These are phyloP conservation scores for Thysanoteuthis rhombus DNA, from an alignment of 2,888 invertebrate species.

Conservation along the genomic window DNA sequence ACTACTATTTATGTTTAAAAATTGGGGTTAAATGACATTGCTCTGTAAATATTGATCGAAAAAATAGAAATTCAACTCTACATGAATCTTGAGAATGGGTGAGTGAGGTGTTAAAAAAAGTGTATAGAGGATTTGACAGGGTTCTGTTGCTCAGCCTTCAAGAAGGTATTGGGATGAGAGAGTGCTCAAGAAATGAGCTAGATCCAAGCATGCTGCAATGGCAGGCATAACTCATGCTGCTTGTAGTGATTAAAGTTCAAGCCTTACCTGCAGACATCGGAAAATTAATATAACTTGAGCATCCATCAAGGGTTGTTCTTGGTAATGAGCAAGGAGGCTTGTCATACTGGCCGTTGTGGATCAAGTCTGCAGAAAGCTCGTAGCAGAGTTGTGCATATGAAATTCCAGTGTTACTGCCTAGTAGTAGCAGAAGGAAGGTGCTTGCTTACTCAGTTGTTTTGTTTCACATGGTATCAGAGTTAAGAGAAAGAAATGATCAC, in stretches of 20 bases:
- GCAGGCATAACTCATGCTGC: not conserved
- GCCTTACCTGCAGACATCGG: constrained; percentile 32
- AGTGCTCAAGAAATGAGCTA: not conserved
- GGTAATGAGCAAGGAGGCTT: constrained; percentile 30
- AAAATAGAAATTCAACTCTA: not conserved
- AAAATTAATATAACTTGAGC: constrained; percentile 31
- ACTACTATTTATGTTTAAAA: not conserved
- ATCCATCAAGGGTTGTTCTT: constrained; percentile 34
- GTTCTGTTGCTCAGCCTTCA: not conserved
- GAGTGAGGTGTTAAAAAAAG: not conserved
- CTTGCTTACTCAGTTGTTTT: constrained; percentile 12
- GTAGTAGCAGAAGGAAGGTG: constrained; percentile 17
- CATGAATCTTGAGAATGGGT: not conserved
- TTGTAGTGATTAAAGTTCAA: constrained; percentile 13
- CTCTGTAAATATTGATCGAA: not conserved
- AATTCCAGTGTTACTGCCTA: constrained; percentile 45
- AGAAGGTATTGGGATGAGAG: not conserved
- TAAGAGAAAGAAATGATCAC: not conserved
- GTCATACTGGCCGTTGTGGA: constrained; percentile 32
- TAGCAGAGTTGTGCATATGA: constrained; percentile 61
- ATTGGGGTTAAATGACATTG: not conserved
- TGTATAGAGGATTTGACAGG: not conserved
- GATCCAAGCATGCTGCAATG: constrained; percentile 12
- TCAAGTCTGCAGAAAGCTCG: constrained; percentile 42
- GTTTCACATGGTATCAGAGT: not conserved